Evolutionary conservation across 2,113 vertebrate species (phyloP).

Genomic region (Seriola rivoliana): DNA sequence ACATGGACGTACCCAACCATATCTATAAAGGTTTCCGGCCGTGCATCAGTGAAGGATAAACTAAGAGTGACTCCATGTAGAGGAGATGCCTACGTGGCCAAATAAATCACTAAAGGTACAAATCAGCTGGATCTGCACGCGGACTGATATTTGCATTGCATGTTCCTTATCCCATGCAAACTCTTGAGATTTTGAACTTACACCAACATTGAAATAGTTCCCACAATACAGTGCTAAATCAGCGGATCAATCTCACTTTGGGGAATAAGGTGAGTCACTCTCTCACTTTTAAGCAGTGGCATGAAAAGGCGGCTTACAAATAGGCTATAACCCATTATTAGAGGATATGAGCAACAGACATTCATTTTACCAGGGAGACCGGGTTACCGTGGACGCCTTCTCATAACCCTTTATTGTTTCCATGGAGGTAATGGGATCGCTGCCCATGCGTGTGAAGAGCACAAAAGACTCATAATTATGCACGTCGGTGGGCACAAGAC

Average conservation of each 20-base stretch:
- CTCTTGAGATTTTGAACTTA: conserved; percentile 26
- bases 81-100: background rate
- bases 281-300: conserved; percentile 52
- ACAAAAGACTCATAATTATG: conserved; percentile 78
- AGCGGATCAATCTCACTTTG: conserved; percentile 56
- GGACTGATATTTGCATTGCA: background rate
- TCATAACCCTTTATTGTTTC: conserved; percentile 79
- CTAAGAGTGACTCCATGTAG: background rate
- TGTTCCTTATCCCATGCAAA: conserved; percentile 24
- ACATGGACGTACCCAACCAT: background rate
- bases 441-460: conserved; percentile 68
- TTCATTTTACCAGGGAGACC: conserved; percentile 67
- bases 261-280: conserved; percentile 69
- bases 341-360: conserved; percentile 68
- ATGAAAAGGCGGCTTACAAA: conserved; percentile 67
- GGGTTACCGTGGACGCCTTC: conserved; percentile 63
- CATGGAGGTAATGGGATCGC: conserved; percentile 78
- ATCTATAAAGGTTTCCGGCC: background rate
- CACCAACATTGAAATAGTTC: conserved; percentile 17
- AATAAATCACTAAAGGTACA: no score
- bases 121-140: background rate
- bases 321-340: conserved; percentile 67
- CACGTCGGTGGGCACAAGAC: conserved; percentile 66
- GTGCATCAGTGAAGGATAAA: background rate
- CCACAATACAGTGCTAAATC: conserved; percentile 25